phyloP scores from a whole-genome alignment of 2,888 invertebrate genomes.

The Calameuta filiformis region DNA sequence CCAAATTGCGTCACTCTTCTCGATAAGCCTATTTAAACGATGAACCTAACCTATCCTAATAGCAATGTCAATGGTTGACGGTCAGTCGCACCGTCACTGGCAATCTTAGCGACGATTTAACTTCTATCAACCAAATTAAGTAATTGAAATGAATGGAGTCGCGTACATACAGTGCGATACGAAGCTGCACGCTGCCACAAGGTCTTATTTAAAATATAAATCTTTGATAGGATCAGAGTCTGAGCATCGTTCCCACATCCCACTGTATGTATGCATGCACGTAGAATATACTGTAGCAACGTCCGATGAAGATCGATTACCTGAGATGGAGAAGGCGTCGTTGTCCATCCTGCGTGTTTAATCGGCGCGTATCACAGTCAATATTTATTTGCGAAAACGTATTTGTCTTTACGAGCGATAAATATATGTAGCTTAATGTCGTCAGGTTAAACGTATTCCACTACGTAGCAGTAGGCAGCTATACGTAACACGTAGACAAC shows the following conservation, averaged over 20 bases:
- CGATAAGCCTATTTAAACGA: neutral
- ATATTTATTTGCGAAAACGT: neutral
- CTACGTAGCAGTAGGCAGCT: neutral
- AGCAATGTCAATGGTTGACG: neutral
- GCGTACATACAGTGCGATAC: neutral
- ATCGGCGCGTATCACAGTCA: neutral
- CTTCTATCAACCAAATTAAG: neutral
- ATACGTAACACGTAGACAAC: neutral
- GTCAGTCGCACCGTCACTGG: neutral
- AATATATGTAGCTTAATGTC: neutral
- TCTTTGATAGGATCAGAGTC: neutral
- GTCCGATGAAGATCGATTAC: neutral
- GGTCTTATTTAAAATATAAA: neutral
- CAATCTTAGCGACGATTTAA: neutral
- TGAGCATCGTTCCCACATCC: neutral
- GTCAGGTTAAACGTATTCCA: neutral
- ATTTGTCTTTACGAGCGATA: neutral
- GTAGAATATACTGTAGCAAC: neutral
- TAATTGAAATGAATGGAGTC: neutral
- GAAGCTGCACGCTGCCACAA: neutral
- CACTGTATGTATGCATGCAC: neutral
- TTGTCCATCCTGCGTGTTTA: neutral
- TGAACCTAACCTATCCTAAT: constrained; percentile 1
- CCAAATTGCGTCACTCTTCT: neutral
- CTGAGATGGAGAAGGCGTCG: neutral